phyloP scores from a whole-genome alignment of 2,113 vertebrate species.

The Monarcha castaneiventris region DNA sequence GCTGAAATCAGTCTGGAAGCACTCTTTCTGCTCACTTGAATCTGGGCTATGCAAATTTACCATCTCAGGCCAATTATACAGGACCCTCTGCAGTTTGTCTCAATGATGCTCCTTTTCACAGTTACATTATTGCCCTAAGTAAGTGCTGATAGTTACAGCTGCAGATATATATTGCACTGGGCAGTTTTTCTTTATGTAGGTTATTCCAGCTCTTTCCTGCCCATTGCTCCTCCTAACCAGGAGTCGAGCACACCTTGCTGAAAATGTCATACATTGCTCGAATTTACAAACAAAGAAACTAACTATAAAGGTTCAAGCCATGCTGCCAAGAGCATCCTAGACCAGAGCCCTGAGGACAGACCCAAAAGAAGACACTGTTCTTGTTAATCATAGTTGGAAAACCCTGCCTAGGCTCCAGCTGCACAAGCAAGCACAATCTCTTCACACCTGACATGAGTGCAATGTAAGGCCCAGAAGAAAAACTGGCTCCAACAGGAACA shows the following conservation, averaged over 20 bases:
- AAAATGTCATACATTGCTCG: not conserved
- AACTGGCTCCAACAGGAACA: not conserved
- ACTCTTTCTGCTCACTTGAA: not conserved
- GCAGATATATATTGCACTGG: too few relatives aligned
- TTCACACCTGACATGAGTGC: not conserved
- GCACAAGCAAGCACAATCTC: not conserved
- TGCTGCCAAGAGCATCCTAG: not conserved
- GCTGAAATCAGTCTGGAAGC: not conserved
- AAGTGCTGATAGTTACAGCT: not conserved
- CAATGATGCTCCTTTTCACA: not conserved
- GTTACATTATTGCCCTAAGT: not conserved
- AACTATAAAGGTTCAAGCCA: not conserved
- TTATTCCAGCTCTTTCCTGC: not conserved
- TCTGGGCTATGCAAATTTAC: not conserved
- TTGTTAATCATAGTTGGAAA: not conserved
- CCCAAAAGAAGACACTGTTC: not conserved
- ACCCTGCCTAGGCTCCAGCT: not conserved
- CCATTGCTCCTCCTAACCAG: not conserved
- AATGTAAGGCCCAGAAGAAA: not conserved
- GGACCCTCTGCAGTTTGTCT: not conserved
- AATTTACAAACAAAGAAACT: not conserved
- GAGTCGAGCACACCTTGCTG: not conserved
- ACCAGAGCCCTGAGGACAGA: not conserved
- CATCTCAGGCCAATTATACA: not conserved
- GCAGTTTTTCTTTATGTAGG: fast-evolving